phyloP scores from a whole-genome alignment of 2,797 vertebrate genomes.

The Anas bernieri region DNA sequence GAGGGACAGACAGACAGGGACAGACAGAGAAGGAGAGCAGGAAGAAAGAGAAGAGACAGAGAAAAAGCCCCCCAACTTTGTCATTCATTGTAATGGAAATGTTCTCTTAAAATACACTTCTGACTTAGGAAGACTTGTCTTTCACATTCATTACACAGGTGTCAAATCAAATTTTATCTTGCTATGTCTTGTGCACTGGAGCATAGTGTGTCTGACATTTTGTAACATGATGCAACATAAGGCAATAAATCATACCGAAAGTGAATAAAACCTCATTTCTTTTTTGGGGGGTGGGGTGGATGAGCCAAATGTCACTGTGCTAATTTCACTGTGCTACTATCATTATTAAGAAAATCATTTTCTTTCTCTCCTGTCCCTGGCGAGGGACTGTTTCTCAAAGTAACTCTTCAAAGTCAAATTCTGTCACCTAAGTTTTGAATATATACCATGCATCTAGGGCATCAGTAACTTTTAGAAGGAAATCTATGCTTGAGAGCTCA shows the following conservation, averaged over 20 bases:
- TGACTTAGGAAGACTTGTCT: conserved; percentile 50
- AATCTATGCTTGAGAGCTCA: background rate
- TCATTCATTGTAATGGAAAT: conserved; percentile 11
- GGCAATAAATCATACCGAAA: conserved; percentile 57
- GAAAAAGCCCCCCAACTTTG: background rate
- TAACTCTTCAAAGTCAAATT: background rate
- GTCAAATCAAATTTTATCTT: conserved; percentile 56
- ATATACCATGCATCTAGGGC: background rate
- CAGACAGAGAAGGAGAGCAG: background rate
- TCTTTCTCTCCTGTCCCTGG: background rate
- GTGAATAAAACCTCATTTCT: conserved; percentile 32
- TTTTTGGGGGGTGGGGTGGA: background rate
- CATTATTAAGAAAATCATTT: background rate
- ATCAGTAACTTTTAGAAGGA: conserved; percentile 6
- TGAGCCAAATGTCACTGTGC: background rate
- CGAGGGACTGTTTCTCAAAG: background rate
- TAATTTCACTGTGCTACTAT: background rate
- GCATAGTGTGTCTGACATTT: conserved; percentile 56
- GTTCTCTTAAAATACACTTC: conserved; percentile 29
- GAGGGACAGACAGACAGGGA: background rate
- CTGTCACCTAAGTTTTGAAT: background rate
- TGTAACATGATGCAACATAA: conserved; percentile 33
- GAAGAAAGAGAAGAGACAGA: background rate
- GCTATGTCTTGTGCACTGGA: conserved; percentile 26
- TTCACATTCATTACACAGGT: conserved; percentile 63